Evolutionary conservation across 2,797 vertebrate genomes (phyloP).

Genomic region (Anisognathus igniventris): DNA sequence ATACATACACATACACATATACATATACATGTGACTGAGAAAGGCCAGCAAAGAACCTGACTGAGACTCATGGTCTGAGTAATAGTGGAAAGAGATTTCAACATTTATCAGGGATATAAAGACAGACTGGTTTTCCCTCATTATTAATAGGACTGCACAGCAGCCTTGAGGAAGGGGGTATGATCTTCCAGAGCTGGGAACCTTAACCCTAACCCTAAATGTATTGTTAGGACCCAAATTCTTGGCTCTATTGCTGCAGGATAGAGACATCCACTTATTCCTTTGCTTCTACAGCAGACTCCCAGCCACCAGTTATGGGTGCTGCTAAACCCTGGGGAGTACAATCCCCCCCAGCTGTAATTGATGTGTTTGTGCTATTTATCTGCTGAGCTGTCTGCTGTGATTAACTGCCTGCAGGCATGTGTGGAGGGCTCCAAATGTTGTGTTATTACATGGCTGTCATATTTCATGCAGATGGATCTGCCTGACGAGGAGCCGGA

Average conservation of each 20-base stretch:
- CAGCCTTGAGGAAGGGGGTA: not conserved
- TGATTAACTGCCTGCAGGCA: conserved; percentile 56
- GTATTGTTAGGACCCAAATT: not conserved
- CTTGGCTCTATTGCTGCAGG: not conserved
- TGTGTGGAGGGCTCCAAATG: conserved; percentile 47
- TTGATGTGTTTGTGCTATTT: conserved; percentile 65
- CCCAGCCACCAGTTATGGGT: conserved; percentile 25
- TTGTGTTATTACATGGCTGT: conserved; percentile 60
- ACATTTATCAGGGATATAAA: not conserved
- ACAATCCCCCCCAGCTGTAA: conserved; percentile 38
- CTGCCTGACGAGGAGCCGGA: conserved; percentile 93
- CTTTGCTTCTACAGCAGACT: not conserved
- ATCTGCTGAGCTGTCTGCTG: conserved; percentile 49
- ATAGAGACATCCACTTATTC: not conserved
- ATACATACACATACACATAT: too few relatives aligned
- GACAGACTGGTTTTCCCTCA: not conserved
- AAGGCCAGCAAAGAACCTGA: not conserved
- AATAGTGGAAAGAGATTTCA: not conserved
- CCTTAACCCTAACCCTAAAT: not conserved
- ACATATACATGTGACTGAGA: not conserved
- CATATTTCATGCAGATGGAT: conserved; percentile 78
- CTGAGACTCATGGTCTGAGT: not conserved
- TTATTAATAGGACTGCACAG: not conserved
- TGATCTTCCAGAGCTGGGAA: not conserved
- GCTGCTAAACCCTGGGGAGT: not conserved